Evolutionary conservation across 1,140 invertebrate genomes (phyloP), one percentile per base, ranked within the genome.

Genomic region (Meloidogyne exigua): DNA sequence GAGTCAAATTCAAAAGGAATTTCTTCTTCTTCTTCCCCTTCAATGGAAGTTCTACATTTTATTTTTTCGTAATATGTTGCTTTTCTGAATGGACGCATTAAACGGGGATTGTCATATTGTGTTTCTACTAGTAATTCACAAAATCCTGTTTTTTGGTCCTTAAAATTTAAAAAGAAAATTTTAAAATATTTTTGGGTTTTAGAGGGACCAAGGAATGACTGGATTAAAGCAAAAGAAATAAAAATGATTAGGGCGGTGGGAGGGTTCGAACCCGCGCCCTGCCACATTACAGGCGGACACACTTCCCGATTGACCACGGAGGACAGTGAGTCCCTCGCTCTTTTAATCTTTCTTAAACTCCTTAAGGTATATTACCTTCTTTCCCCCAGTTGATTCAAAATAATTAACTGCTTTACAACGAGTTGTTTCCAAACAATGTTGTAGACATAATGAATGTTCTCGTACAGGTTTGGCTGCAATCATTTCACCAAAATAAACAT

Each of bases 401-500:
- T 76, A 87, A 78, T 87, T 87, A 57, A 85, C 83, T 13, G 85
- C 81, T 62, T 84, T 84, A 74, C 85, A 87, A 44, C 76, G 81
- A 49, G 75, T 66, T 26, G 81, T 83, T 26, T 76, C 64, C 23
- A 85, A 65, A 70, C 85, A 87, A 36, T 80, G 75, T 71, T 83
- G 79, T 15, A 87, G 74, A 62, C 85, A 87, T 21, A 82, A 79
- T 11, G 79, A 77, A 67, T 87, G 84, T 44, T 83, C 80, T 42
- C 83, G 69, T 2, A 87, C 84, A 13, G 77, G 73, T 64, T 82
- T 79, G 12, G 85, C 83, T 13, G 78, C 82, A n/a, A 87, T 76
- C 85, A 87, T 87, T 15, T 85, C 85, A 0, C 85, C 85, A 71
- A 87, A 87, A 75, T 87, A 87, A 21, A 87, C 86, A 71, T 81